A percentile compares a stretch with the other conserved stretches of the same genome.
phyloP scores from a whole-genome alignment of 2,797 vertebrate genomes.

The Naso thynnoides region DNA sequence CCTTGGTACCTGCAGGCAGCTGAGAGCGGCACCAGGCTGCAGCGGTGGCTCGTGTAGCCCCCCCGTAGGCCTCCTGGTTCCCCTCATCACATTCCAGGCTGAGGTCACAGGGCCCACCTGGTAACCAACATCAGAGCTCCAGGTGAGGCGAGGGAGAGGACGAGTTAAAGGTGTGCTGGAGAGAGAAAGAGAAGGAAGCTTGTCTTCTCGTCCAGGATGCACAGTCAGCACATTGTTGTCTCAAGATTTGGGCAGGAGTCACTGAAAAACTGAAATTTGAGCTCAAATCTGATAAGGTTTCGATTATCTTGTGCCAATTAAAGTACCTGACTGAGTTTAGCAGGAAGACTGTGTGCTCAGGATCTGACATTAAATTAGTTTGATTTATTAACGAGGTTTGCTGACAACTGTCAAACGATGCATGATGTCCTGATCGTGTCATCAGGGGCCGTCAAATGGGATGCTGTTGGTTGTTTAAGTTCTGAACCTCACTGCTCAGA shows the following conservation, averaged over 20 bases:
- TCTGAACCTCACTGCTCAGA: too few relatives aligned
- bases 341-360: not conserved
- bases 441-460: too few relatives aligned
- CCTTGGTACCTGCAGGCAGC: conserved; percentile 55
- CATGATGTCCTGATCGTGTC: too few relatives aligned
- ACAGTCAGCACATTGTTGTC: not conserved
- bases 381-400: too few relatives aligned
- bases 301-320: not conserved
- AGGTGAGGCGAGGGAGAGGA: conserved; percentile 54
- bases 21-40: conserved; percentile 29
- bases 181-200: not conserved
- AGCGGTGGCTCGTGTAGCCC: conserved; percentile 46
- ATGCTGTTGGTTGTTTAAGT: too few relatives aligned
- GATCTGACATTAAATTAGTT: too few relatives aligned
- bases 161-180: conserved; percentile 38
- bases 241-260: not conserved
- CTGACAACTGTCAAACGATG: too few relatives aligned
- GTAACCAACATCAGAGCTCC: conserved; percentile 66
- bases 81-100: conserved; percentile 68
- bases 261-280: not conserved
- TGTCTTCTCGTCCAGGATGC: not conserved
- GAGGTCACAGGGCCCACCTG: conserved; percentile 57
- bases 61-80: conserved; percentile 46
- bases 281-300: not conserved
- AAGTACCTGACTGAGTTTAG: not conserved